Conservation (phyloP, 2,888 invertebrate genomes). For the Aquatica leii region DNA sequence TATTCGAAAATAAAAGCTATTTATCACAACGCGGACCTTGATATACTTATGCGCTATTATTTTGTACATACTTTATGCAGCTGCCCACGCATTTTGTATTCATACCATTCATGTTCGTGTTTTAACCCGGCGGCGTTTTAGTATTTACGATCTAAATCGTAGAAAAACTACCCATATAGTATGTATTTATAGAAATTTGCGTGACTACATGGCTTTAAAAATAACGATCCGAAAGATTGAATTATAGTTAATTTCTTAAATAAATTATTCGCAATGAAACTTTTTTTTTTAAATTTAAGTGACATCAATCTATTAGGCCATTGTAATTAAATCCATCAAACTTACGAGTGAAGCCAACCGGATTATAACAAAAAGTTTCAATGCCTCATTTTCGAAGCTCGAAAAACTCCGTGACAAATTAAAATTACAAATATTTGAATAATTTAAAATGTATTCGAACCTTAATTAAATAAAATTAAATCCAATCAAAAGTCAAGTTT, state of each 20-base stretch:
- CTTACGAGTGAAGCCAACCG: too few relatives aligned
- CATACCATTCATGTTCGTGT: slow-evolving; percentile 41
- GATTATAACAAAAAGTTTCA: too few relatives aligned
- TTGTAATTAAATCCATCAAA: too few relatives aligned
- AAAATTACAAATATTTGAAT: neutral
- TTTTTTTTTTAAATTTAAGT: too few relatives aligned
- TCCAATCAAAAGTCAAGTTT: slow-evolving; percentile 24
- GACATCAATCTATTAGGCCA: too few relatives aligned
- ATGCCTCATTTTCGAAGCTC: too few relatives aligned
- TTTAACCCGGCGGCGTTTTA: slow-evolving; percentile 28
- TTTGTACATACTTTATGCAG: slow-evolving; percentile 51
- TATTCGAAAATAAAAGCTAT: slow-evolving; percentile 29
- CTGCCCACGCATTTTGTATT: slow-evolving; percentile 50
- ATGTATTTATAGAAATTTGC: slow-evolving; percentile 33
- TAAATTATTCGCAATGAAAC: too few relatives aligned
- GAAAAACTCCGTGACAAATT: too few relatives aligned
- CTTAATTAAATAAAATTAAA: slow-evolving; percentile 31
- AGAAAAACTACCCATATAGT: slow-evolving; percentile 23
- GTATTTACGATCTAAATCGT: slow-evolving; percentile 43
- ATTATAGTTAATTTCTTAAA: too few relatives aligned
- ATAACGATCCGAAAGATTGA: neutral
- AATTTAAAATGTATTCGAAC: slow-evolving; percentile 10
- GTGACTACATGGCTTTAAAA: slow-evolving; percentile 15
- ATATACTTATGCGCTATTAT: slow-evolving; percentile 53
- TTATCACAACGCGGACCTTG: slow-evolving; percentile 44